Conservation (phyloP, 2,113 vertebrate genomes). For the Hypocryptadius cinnamomeus region DNA sequence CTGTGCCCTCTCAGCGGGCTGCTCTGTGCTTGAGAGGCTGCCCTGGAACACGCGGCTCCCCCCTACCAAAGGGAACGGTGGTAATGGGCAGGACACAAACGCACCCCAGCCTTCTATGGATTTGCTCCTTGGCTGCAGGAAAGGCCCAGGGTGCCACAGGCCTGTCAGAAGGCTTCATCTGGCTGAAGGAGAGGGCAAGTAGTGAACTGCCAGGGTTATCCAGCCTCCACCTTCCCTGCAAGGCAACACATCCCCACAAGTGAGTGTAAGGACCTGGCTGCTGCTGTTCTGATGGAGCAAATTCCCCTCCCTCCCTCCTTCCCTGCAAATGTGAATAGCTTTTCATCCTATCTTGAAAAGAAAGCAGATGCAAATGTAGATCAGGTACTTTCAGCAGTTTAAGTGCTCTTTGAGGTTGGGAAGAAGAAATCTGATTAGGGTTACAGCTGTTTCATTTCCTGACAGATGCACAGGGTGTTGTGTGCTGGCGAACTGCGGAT, state of each 20-base stretch:
- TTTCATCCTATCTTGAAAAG: neutral
- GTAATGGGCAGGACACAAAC: neutral
- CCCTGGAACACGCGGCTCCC: neutral
- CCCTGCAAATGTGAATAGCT: neutral
- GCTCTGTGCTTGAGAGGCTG: neutral
- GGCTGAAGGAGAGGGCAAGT: neutral
- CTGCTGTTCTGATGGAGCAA: neutral
- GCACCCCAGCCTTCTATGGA: neutral
- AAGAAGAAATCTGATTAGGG: constrained; percentile 44
- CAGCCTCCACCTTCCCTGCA: neutral
- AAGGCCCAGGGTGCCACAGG: neutral
- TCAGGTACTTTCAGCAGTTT: constrained; percentile 48
- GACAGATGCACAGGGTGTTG: constrained; percentile 46
- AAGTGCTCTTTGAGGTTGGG: constrained; percentile 36
- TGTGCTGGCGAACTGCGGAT: constrained; percentile 49
- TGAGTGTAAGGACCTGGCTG: neutral
- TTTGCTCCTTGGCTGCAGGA: neutral
- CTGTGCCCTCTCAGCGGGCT: neutral
- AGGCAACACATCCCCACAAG: neutral
- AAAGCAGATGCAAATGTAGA: constrained; percentile 23
- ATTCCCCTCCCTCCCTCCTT: neutral
- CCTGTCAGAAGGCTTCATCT: neutral
- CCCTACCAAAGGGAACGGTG: neutral
- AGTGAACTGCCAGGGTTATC: neutral
- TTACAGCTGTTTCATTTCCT: constrained; percentile 64